Base-by-base conservation (phyloP, 1,140 invertebrate genomes). In the Cephus cinctus region DNA sequence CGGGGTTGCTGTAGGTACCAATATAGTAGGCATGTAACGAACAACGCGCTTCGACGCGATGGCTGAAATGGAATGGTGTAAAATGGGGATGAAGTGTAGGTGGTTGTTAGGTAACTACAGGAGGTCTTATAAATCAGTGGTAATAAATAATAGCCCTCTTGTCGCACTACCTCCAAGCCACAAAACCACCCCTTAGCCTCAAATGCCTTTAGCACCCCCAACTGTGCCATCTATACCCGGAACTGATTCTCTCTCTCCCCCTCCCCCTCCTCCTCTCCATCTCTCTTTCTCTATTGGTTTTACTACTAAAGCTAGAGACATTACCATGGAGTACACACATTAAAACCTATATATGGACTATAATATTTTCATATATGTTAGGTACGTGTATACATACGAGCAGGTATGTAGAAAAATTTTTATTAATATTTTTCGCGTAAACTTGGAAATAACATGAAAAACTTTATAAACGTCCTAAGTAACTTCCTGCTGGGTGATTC, bases 81-180 rank as follows among this genome's bases (percentile, higher is more conserved):
- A n/a, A n/a, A n/a, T 22, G 40, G 42, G 40, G 41, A 47, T 27
- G 50, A 44, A 55, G 49, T 47, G 47, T 22, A 55, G 50, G 50
- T 20, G 47, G 51, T 43, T 47, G 53, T 53, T 54, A 51, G 47
- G 43, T 59, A 27, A 51, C 54, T 57, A 47, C 59, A 56, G 23
- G 47, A 47, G 52, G 51, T n/a, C 56, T 51, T 61, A 61, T 61
- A 64, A 64, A 64, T 64, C 61, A 61, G 56, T 30, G 52, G 56
- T 56, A 54, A 61, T 64, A 61, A 59, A 64, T 64, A 64, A 59
- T 64, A 57, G 51, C 52, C 53, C 41, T 52, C 35, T 52, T 9
- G 39, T 27, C 43, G 39, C 45, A 34, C 52, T 50, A 39, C 21
- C 19, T 36, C 19, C 19, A 36, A 36, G 34, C 34, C 1, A 12